Base-by-base conservation (phyloP, 2,888 invertebrate species). In the Nyleta sp. region DNA sequence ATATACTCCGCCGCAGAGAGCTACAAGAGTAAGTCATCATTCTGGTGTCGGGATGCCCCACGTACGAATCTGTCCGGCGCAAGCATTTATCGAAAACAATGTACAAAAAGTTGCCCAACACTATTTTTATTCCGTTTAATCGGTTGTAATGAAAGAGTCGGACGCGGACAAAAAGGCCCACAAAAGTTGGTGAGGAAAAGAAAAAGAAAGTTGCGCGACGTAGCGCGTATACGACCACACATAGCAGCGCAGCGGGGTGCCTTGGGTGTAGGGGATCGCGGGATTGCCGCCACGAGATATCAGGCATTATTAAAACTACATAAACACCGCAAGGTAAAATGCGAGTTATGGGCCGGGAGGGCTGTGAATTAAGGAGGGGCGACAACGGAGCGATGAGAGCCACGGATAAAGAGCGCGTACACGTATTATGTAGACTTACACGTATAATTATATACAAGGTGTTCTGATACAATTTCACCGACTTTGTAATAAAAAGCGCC, bases 291-390 rank as follows among this genome's bases (percentile, higher is more conserved):
- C 75, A 83, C 81, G 85, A 86, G 87, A 87, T 89, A 89, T 89
- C 89, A 85, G 85, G 86, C 87, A 90, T 90, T 90, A 89, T 90
- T 89, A 90, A 90, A 89, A 90, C 87, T 87, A 87, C 87, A 89
- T 89, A 89, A 89, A 89, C 87, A 87, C 86, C 86, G 86, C 84
- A 83, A 85, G 85, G 86, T 84, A 85, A 86, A 85, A 85, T 83
- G 85, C 86, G 87, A 89, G 87, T 89, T 89, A 89, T 88, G 87
- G 82, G 81, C 82, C 78, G 81, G 79, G 75, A 81, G 59, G 87
- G 86, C 86, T 87, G 88, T 87, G 89, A 89, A 89, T 89, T 88
- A 89, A 89, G 83, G 74, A 78, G 71, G 80, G 83, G 86, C 86
- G 86, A 86, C 87, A 86, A 87, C 84, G 81, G 82, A 83, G 81